phyloP scores from a whole-genome alignment of 2,797 vertebrate species.

The Amphiprion clarkii region DNA sequence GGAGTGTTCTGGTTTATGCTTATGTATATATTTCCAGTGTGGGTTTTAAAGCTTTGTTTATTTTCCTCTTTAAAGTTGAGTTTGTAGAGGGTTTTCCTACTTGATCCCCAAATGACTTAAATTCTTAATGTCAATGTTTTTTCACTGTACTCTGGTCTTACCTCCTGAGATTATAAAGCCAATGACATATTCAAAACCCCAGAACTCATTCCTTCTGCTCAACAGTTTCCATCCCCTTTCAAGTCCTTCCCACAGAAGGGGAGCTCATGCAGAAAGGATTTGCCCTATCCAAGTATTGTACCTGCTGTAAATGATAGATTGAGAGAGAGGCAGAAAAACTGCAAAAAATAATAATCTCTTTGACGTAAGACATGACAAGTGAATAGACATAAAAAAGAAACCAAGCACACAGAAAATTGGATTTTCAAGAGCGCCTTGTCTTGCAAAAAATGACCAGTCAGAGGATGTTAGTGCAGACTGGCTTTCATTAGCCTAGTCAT shows the following conservation, averaged over 20 bases:
- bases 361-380: constrained; percentile 84
- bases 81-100: constrained; percentile 51
- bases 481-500: constrained; percentile 87
- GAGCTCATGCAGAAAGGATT: constrained; percentile 85
- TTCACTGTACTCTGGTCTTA: constrained; percentile 39
- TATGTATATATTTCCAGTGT: constrained; percentile 11
- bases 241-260: constrained; percentile 74
- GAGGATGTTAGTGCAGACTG: constrained; percentile 83
- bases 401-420: constrained; percentile 86
- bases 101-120: constrained; percentile 59
- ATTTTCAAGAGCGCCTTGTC: constrained; percentile 86
- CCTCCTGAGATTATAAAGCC: constrained; percentile 71
- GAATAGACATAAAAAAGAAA: constrained; percentile 84
- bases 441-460: constrained; percentile 83
- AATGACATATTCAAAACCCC: constrained; percentile 78
- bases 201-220: constrained; percentile 77
- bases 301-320: constrained; percentile 86
- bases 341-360: constrained; percentile 78
- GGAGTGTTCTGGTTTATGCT: constrained; percentile 22
- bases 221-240: constrained; percentile 72
- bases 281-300: constrained; percentile 83
- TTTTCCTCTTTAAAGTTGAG: constrained; percentile 43
- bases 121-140: constrained; percentile 68
- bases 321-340: constrained; percentile 76
- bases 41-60: constrained; percentile 46